phyloP scores from a whole-genome alignment of 1,140 invertebrate species.

The Battus philenor region DNA sequence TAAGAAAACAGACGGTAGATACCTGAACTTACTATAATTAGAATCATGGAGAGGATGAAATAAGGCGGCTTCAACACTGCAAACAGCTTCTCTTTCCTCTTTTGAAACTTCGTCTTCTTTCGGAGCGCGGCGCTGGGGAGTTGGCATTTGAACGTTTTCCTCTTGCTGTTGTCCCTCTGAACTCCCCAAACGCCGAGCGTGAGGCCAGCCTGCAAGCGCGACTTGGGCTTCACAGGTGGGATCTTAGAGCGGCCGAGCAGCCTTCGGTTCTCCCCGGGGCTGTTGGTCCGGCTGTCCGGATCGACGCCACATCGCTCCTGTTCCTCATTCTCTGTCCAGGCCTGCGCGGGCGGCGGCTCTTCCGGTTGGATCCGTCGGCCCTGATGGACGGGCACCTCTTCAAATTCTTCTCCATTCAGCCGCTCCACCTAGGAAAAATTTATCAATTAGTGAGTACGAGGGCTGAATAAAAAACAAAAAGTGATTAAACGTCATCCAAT shows the following conservation, averaged over 20 bases:
- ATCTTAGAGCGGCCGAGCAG: conserved; percentile 28
- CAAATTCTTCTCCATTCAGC: conserved; percentile 34
- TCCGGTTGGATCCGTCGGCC: conserved; percentile 42
- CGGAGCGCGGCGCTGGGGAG: neutral
- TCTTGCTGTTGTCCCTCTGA: conserved; percentile 7
- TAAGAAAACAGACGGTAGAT: neutral
- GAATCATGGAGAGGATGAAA: conserved; percentile 57
- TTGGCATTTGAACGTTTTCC: conserved; percentile 36
- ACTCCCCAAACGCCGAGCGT: conserved; percentile 40
- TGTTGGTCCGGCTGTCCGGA: conserved; percentile 36
- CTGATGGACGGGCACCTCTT: conserved; percentile 32
- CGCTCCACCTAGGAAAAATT: conserved; percentile 23
- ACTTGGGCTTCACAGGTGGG: conserved; percentile 23
- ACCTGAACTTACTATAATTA: conserved; percentile 47
- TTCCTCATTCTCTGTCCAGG: conserved; percentile 51
- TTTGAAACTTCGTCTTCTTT: conserved; percentile 48
- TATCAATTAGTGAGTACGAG: no score
- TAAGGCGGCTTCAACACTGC: conserved; percentile 48
- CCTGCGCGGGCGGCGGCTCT: conserved; percentile 28
- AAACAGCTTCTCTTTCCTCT: conserved; percentile 47
- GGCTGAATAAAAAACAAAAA: conserved; percentile 4
- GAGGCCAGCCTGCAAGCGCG: conserved; percentile 42
- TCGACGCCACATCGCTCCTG: conserved; percentile 19
- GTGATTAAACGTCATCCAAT: neutral
- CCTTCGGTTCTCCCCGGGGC: conserved; percentile 46